These are phyloP conservation scores for Solea senegalensis DNA, from an alignment of 2,113 vertebrate genomes.

Conservation along the genomic window DNA sequence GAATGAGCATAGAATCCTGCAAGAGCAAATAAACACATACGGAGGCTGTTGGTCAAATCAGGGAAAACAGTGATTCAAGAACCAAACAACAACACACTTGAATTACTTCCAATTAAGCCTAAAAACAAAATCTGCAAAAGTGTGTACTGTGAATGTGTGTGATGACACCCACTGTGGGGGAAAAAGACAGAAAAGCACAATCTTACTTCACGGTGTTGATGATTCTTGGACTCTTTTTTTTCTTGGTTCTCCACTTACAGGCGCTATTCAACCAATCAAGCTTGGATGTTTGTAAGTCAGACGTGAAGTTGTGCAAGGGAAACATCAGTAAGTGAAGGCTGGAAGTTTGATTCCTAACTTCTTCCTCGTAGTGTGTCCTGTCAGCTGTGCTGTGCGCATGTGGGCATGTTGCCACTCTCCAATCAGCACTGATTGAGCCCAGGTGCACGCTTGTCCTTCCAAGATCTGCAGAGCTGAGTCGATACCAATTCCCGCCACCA, in stretches of 20 bases:
- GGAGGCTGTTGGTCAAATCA: slow-evolving; percentile 14
- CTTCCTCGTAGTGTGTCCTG: slow-evolving; percentile 11
- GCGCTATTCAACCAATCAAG: not conserved
- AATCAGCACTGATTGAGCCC: slow-evolving; percentile 74
- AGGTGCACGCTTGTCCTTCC: slow-evolving; percentile 77
- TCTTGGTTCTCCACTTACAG: not conserved
- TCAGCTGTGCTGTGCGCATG: slow-evolving; percentile 58
- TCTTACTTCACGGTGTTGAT: slow-evolving; percentile 8
- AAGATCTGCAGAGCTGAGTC: slow-evolving; percentile 54
- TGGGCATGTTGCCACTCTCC: slow-evolving; percentile 66
- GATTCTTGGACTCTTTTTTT: not conserved
- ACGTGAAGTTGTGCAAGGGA: not conserved
- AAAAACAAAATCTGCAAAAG: slow-evolving; percentile 12
- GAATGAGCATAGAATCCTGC: slow-evolving; percentile 3
- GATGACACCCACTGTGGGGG: not conserved
- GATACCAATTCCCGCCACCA: slow-evolving; percentile 48
- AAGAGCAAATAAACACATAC: slow-evolving; percentile 3
- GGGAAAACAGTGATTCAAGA: slow-evolving; percentile 27
- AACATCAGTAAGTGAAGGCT: not conserved
- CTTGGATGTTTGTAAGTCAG: slow-evolving; percentile 16
- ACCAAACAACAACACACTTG: slow-evolving; percentile 38
- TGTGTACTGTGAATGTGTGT: no score
- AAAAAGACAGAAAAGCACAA: slow-evolving; percentile 12
- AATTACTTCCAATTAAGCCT: slow-evolving; percentile 37
- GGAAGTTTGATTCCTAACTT: slow-evolving; percentile 16